Evolutionary conservation across 2,113 vertebrate species (phyloP).

Genomic region (Pyxicephalus adspersus): DNA sequence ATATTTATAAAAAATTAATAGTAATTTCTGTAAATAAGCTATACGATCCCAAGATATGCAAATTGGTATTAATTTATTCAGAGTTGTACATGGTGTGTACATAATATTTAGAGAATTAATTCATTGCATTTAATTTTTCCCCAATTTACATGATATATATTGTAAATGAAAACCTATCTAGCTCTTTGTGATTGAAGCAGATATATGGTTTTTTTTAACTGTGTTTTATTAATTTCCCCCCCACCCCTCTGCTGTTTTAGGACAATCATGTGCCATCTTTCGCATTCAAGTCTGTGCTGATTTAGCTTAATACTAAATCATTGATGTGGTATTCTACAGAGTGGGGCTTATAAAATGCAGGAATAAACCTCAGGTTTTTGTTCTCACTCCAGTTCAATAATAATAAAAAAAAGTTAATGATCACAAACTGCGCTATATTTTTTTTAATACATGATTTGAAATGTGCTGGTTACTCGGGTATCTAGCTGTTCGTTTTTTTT

Average conservation of each 20-base stretch:
- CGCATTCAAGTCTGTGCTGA: conserved; percentile 55
- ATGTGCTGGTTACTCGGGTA: conserved; percentile 86
- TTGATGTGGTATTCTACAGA: conserved; percentile 57
- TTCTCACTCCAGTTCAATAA: conserved; percentile 83
- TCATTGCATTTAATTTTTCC: conserved; percentile 78
- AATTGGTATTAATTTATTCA: conserved; percentile 99
- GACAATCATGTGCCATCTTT: conserved; percentile 80
- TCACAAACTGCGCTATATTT: conserved; percentile 71
- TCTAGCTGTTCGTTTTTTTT: conserved; percentile 67
- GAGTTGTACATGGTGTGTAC: conserved; percentile 97
- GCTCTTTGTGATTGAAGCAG: conserved; percentile 84
- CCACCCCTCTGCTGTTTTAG: conserved; percentile 73
- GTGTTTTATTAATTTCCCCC: conserved; percentile 79
- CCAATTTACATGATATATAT: conserved; percentile 90
- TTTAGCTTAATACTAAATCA: conserved; percentile 47
- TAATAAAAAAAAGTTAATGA: conserved; percentile 62
- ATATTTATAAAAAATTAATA: conserved; percentile 99
- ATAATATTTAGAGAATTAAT: conserved; percentile 93
- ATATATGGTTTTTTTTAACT: conserved; percentile 72
- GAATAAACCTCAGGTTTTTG: conserved; percentile 90
- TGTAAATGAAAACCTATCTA: conserved; percentile 90
- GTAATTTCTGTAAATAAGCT: conserved; percentile 98
- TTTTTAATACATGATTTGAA: conserved; percentile 79
- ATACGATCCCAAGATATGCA: conserved; percentile 96
- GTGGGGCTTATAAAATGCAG: conserved; percentile 70